Evolutionary conservation across 2,113 vertebrate genomes (phyloP), one percentile per base, ranked within the genome.

Genomic region (Antigone vipio): DNA sequence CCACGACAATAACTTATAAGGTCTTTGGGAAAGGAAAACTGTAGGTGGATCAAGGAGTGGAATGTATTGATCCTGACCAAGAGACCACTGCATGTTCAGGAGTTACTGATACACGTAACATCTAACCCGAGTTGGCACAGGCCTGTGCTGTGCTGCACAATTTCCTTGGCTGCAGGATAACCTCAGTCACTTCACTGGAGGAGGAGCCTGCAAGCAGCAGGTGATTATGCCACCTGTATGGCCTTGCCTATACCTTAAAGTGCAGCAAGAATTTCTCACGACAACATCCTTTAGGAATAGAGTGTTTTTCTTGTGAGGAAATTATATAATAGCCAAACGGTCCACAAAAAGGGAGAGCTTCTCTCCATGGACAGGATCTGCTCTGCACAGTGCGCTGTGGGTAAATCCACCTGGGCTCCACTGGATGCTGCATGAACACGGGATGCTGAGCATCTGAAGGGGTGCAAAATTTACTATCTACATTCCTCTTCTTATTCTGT

Each of bases 351-450:
- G 2, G 15, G 13, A 88, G 9, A 81, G 16, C 14, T 44, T 52
- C 38, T 35, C 16, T 62, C 38, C 4, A 10, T 2, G 17, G 42
- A 74, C 8, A 52, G 18, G 19, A 93, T 32, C 29, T 79, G 29
- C 14, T 47, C 27, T 42, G 35, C 30, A 17, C 5, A 2, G 2
- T 0, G 0, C 50, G 59, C 12, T 2, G 2, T 6, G 6, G 9
- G 10, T 78, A 85, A 93, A 62, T 47, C 35, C 4, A 56, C 4
- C 17, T 26, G n/a, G 17, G 22, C 13, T 85, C 38, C 38, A n/a
- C 0, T 17, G 24, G 12, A 24, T 29, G 30, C 21, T 47, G 52
- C 60, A 63, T 6, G 12, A 82, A 81, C 23, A 29, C 1, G 1
- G 40, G 19, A 75, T 13, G 26, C 3, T 17, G 47, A 72, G 44